Evolutionary conservation across 2,888 invertebrate species (phyloP).

Genomic region (Netelia inedita): DNA sequence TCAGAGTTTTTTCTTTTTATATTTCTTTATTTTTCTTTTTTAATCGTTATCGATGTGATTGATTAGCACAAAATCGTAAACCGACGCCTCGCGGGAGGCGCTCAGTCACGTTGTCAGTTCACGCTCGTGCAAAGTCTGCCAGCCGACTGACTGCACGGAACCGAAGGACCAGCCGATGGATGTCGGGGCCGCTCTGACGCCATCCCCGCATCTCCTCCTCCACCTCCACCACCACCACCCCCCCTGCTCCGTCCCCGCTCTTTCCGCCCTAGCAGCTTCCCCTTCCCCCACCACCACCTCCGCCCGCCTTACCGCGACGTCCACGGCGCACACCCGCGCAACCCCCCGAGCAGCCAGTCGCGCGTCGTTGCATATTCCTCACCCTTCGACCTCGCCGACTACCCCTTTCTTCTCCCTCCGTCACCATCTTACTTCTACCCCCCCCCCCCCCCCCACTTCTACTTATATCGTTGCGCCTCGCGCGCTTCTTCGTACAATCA

Average conservation of each 20-base stretch:
- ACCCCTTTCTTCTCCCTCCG: conserved; percentile 7
- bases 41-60: not conserved
- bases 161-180: conserved; percentile 69
- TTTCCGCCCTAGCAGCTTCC: conserved; percentile 16
- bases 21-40: conserved; percentile 17
- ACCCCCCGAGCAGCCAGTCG: conserved; percentile 2
- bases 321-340: conserved; percentile 24
- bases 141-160: conserved; percentile 76
- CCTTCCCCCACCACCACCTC: conserved; percentile 45
- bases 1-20: not conserved
- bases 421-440: not conserved
- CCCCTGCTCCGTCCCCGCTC: conserved; percentile 28
- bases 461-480: not conserved
- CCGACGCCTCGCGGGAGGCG: conserved; percentile 62
- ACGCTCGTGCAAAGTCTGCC: conserved; percentile 71
- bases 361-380: conserved; percentile 43
- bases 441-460: not conserved
- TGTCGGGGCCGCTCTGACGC: conserved; percentile 70
- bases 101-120: conserved; percentile 55
- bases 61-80: conserved; percentile 44
- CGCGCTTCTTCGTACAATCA: too few relatives aligned
- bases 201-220: conserved; percentile 64
- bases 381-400: conserved; percentile 33
- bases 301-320: conserved; percentile 29
- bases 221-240: conserved; percentile 58